phyloP scores from a whole-genome alignment of 2,113 vertebrate species.

The Nematolebias whitei region DNA sequence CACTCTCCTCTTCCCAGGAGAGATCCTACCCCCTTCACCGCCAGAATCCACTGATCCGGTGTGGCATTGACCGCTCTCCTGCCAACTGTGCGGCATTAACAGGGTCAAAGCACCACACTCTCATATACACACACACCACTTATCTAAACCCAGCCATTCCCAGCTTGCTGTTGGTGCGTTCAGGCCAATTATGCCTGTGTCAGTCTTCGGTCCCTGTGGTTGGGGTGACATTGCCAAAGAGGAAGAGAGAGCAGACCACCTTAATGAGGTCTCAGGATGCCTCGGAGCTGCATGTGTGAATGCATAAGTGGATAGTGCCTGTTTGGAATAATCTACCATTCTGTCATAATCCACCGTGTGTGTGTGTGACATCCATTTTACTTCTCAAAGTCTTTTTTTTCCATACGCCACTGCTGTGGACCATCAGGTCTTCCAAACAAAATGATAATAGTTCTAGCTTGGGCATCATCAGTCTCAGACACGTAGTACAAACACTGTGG shows the following conservation, averaged over 20 bases:
- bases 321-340: slow-evolving; percentile 23
- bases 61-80: slow-evolving; percentile 76
- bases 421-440: slow-evolving; percentile 18
- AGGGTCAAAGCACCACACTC: slow-evolving; percentile 65
- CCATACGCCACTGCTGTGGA: neutral
- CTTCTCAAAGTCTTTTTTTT: slow-evolving; percentile 26
- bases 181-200: slow-evolving; percentile 87
- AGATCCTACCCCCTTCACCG: slow-evolving; percentile 63
- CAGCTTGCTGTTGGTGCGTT: slow-evolving; percentile 74
- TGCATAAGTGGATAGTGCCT: slow-evolving; percentile 22
- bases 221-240: slow-evolving; percentile 78
- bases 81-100: slow-evolving; percentile 60
- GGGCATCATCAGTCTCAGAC: slow-evolving; percentile 23
- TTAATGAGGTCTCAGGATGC: slow-evolving; percentile 70
- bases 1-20: slow-evolving; percentile 53
- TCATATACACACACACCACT: slow-evolving; percentile 38
- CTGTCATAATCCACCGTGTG: slow-evolving; percentile 28
- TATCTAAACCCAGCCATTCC: slow-evolving; percentile 64
- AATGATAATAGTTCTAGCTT: slow-evolving; percentile 14
- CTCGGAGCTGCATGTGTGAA: slow-evolving; percentile 33
- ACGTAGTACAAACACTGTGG: slow-evolving; percentile 37
- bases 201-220: slow-evolving; percentile 70
- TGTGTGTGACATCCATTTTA: slow-evolving; percentile 21
- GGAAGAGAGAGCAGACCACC: slow-evolving; percentile 55
- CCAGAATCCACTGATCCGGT: slow-evolving; percentile 73